phyloP scores from a whole-genome alignment of 2,113 vertebrate species.

The human (Homo sapiens) region DNA sequence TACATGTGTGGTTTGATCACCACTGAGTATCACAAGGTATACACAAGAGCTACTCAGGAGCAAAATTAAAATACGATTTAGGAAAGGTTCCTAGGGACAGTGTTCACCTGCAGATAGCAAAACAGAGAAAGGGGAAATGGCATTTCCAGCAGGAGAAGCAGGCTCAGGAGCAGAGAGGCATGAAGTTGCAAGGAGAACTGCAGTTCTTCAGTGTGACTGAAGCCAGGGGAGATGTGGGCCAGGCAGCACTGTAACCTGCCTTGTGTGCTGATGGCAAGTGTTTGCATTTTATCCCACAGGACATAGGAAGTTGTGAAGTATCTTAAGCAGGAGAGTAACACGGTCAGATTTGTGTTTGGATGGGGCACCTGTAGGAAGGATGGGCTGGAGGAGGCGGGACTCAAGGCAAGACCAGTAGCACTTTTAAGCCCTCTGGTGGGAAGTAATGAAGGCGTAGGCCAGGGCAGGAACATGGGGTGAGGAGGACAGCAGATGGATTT shows the following conservation, averaged over 20 bases:
- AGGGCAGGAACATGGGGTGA: background rate
- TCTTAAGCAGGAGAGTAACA: background rate
- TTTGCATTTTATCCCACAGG: background rate
- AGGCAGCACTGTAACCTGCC: too few relatives aligned
- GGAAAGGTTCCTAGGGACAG: background rate
- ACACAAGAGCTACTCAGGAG: background rate
- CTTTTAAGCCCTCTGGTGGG: too few relatives aligned
- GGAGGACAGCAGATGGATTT: background rate
- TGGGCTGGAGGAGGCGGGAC: background rate
- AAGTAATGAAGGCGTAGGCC: background rate
- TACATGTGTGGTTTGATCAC: accelerated
- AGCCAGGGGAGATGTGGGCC: background rate
- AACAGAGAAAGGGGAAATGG: background rate
- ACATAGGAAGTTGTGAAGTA: background rate
- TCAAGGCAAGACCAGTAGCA: background rate
- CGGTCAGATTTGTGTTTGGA: background rate
- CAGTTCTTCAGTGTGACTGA: background rate
- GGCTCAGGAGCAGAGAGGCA: background rate
- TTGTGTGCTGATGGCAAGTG: background rate
- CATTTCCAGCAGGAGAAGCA: background rate
- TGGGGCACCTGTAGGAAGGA: background rate
- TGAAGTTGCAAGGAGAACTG: background rate
- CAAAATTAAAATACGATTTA: background rate
- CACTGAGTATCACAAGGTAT: background rate
- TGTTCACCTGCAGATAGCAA: background rate